Base-by-base conservation (phyloP, 2,113 vertebrate genomes). In the Syngnathus typhle region DNA sequence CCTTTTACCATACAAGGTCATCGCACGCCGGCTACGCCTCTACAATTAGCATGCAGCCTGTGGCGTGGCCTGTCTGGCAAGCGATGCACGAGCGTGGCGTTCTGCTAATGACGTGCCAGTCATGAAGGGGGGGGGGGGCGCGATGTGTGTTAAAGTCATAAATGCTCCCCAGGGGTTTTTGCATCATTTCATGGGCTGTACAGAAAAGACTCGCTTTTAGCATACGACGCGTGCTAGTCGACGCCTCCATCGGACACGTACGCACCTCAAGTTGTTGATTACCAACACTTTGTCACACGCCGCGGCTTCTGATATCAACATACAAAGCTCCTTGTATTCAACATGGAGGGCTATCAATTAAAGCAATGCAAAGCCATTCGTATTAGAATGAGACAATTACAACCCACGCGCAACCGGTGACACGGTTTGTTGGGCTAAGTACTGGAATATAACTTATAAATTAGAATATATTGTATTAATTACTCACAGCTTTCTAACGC, bases 31-130 rank as follows among this genome's bases (percentile, higher is more conserved):
- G 77, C 73, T 75, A 84, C 83, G 80, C 85, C 82, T 86, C 78
- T 39, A 64, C 79, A 85, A 89, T 89, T 89, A 89, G 86, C 85
- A 89, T 89, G 84, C 85, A 86, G 85, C 80, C 85, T 39, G 84
- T 83, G 81, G 86, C 56, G 68, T 69, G 83, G 82, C 79, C 86
- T 85, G 88, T 88, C 86, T 89, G 85, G 81, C 65, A 66, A 73
- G 18, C 51, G 80, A 67, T 77, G 67, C 73, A 51, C 66, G 39
- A 66, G 76, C 77, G 15, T 23, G 63, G 68, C 65, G 63, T 68
- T 68, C 81, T 69, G 73, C 76, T 86, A 89, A 89, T 87, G 88
- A 89, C 80, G 82, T 83, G 84, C 84, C 84, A 82, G 84, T 87
- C 88, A 85, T 32, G 3, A 32, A 32, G 73, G 52, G 70, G 69